Base-by-base conservation (phyloP, 2,888 invertebrate genomes). In the Lithophane leautieri region DNA sequence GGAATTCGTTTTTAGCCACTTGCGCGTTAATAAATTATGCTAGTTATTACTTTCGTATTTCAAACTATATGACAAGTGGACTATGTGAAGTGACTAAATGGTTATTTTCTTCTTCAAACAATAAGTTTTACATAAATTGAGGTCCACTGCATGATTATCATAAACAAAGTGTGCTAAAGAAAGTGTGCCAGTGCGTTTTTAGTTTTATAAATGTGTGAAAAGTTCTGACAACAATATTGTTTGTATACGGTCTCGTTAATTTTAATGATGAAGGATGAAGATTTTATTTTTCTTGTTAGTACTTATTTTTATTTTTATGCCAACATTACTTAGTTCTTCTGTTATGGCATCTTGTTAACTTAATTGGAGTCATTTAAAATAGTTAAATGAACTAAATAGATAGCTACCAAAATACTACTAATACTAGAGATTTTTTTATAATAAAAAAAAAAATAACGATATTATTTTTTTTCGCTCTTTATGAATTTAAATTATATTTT, bases 151-250 rank as follows among this genome's bases (percentile, higher is more conserved):
- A 44, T 34, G 54, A 12, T 25, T 47, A 63, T 56, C 50, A 62
- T 52, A 50, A 65, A 69, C 28, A 70, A 52, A 72, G 9, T 62
- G 47, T 47, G 52, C 25, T 67, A 65, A 71, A 71, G 60, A 75
- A 75, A 75, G 42, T 66, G 22, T 70, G 81, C 56, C 61, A 60
- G 34, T 63, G 16, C 3, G 63, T 69, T 69, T 78, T 69, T 42
- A 68, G 60, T 56, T 12, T 47, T 19, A 66, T 70, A 47, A 70
- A 44, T 56, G 25, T 25, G n/a, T n/a, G 34, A 60, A 22, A 50
- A 52, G 40, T 70, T 74, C 52, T 25, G 44, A 70, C n/a, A 34
- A 16, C 28, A 52, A n/a, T 44, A 0, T n/a, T 28, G n/a, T 67
- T 79, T 68, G 25, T 60, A n/a, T 69, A 56, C 44, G 25, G 42